Base-by-base conservation (phyloP, 2,888 invertebrate species). In the Agrilus cyanescens region DNA sequence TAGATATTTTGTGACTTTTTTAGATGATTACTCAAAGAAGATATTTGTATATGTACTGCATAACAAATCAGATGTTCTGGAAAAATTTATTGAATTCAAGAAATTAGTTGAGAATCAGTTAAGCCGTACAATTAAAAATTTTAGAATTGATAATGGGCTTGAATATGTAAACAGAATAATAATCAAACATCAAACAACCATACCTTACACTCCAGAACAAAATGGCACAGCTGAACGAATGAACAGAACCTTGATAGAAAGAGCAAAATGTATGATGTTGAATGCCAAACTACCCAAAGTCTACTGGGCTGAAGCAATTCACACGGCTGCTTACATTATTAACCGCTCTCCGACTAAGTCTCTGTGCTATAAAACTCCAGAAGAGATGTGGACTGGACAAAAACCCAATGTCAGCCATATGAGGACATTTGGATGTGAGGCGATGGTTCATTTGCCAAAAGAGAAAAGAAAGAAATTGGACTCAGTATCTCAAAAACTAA, bases 241-340 rank as follows among this genome's bases (percentile, higher is more conserved):
- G n/a, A n/a, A n/a, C n/a, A n/a, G n/a, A n/a, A n/a, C n/a, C n/a
- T n/a, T n/a, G n/a, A 44, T 46, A 12, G 51, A 51, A 31, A 46
- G 45, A 12, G 51, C 50, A 12, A 25, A 38, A 15, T 48, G 46
- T 38, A 43, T 50, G 43, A 12, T 50, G 12, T 30, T 37, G 14
- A 43, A 47, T 34, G 43, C 44, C 10, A 40, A 44, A 20, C 15
- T 42, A 30, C 32, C 29, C 5, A 37, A 46, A 42, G 29, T n/a
- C n/a, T 54, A 60, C 34, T 65, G 61, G 60, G 57, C 55, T 4
- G 61, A 63, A 43, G 62, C 62, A 2, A 47, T 60, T 4, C 48
- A 48, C 25, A 56, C 54, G 7, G 56, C 59, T 10, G 55, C 56
- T 25, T 60, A 60, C 38, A 38, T 61, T 5, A 44, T 49, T 30